Evolutionary conservation across 2,888 invertebrate genomes (phyloP).

Genomic region (Syrista parreyssii): DNA sequence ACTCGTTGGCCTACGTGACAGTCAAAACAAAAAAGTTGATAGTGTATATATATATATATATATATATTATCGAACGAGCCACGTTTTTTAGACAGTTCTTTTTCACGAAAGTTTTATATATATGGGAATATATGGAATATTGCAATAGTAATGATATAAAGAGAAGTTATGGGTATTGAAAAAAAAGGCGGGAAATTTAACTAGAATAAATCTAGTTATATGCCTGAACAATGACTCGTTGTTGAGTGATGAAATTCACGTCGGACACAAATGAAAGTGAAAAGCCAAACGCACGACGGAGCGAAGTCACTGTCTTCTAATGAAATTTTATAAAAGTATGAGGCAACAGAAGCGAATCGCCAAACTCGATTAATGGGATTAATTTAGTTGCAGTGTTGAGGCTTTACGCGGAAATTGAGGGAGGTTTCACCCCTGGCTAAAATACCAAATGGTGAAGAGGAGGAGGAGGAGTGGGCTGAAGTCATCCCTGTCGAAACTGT

Average conservation of each 20-base stretch:
- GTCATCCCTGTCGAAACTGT: background rate
- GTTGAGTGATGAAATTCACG: background rate
- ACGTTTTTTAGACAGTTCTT: background rate
- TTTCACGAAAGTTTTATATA: background rate
- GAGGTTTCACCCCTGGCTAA: background rate
- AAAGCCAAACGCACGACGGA: background rate
- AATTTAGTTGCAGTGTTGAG: background rate
- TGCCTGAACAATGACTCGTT: background rate
- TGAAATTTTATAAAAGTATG: background rate
- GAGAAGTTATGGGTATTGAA: background rate
- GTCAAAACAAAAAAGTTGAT: background rate
- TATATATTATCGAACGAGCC: background rate
- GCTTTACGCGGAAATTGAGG: background rate
- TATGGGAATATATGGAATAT: background rate
- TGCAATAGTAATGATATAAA: background rate
- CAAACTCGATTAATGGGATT: background rate
- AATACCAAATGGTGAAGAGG: background rate
- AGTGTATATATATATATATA: background rate
- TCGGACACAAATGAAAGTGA: background rate
- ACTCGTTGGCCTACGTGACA: background rate
- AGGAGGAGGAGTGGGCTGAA: conserved; percentile 43
- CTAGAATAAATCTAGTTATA: background rate
- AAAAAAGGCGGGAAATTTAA: background rate
- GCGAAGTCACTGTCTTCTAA: background rate
- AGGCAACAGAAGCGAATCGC: background rate